Evolutionary conservation across 1,140 invertebrate genomes (phyloP), one percentile per base, ranked within the genome.

Genomic region (Macrobrachium nipponense): DNA sequence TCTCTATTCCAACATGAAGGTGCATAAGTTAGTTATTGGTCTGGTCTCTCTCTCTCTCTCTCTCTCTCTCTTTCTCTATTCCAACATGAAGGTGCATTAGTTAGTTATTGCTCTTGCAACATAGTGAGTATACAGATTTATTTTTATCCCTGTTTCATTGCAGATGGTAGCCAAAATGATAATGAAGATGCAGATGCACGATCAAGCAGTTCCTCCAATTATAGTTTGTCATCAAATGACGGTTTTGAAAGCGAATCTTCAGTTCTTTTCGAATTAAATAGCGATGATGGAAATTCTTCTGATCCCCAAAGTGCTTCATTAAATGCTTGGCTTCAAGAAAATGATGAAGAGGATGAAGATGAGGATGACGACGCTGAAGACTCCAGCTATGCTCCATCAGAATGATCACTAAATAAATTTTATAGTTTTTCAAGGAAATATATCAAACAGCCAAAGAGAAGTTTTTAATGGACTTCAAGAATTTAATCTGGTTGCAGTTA

Each of bases 181-280:
- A 73, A 73, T 17, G 18, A 73, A 36, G 23, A 73, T 23, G 51
- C 0, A 36, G 51, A 18, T 75, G 72, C n/a, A 43, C 15, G 12
- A 3, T 61, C 51, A 17, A 62, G 23, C 64, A 61, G 17, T 36
- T 73, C 80, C 58, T 20, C 43, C 5, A 44, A 72, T 36, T 27
- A 27, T 8, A 62, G 23, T 23, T 20, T n/a, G 60, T 23, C 44
- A 17, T 44, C 20, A 1, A n/a, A n/a, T 23, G 58, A 44, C 4
- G 27, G 27, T 60, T 20, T 10, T 61, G 78, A 80, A 2, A 27
- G 43, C 59, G 66, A 81, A 23, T 43, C 68, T 12, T 81, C 80
- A 17, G 58, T 90, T 58, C 90, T 90, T 20, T 90, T 90, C 86
- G 92, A 92, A 84, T 90, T 93, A 5, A 93, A 51, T 51, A 51